These are phyloP conservation scores for Poeciliopsis prolifica DNA, from an alignment of 2,113 vertebrate species.

Conservation along the genomic window DNA sequence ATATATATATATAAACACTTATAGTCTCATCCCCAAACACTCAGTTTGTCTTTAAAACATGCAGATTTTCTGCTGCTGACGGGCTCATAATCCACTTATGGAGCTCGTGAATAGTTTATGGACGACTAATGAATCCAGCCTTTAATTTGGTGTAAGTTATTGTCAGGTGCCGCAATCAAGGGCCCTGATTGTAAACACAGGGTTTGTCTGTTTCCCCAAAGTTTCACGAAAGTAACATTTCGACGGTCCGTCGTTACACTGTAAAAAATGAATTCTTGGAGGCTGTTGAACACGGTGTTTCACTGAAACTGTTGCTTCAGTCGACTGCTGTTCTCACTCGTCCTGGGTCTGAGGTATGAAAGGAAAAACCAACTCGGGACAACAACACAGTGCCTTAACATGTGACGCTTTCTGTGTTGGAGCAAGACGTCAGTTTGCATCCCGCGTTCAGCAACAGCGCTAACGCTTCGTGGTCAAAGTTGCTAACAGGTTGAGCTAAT, in stretches of 20 bases:
- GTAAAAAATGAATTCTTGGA: neutral
- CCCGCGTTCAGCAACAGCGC: neutral
- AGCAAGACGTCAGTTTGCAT: neutral
- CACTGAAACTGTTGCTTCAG: too few species aligned
- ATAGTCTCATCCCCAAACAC: constrained; percentile 15
- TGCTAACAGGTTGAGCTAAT: neutral
- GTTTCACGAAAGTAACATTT: neutral
- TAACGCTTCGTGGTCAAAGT: neutral
- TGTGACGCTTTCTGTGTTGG: neutral
- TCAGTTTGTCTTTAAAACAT: neutral
- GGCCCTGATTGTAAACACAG: neutral
- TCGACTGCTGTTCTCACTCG: neutral
- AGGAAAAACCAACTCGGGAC: neutral
- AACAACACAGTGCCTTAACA: neutral
- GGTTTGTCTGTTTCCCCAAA: too few species aligned
- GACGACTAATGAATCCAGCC: constrained; percentile 7
- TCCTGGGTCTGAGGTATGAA: neutral
- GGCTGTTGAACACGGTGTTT: neutral
- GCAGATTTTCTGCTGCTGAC: neutral
- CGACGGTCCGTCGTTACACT: neutral
- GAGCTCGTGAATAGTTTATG: constrained; percentile 19
- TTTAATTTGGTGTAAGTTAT: constrained; percentile 6
- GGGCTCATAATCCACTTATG: neutral
- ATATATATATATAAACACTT: neutral
- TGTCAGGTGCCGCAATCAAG: constrained; percentile 15